Evolutionary conservation across 1,140 invertebrate species (phyloP), one percentile per base, ranked within the genome.

Genomic region (Drosophila tristis): DNA sequence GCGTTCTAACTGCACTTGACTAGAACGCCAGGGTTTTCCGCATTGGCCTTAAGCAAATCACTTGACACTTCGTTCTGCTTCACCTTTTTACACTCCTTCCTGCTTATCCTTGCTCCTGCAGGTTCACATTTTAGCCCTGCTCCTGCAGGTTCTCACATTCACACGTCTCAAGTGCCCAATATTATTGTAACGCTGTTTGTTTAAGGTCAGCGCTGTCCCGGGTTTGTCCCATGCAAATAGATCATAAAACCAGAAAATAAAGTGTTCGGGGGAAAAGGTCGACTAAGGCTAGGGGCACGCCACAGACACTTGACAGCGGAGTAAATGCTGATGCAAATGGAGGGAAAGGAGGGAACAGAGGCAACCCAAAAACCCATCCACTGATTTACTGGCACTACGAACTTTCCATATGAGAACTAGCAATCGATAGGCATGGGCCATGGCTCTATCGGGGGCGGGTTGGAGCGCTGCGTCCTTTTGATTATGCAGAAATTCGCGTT

Each of bases 221-320:
- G 64, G 51, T 48, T 58, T 58, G 77, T 44, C 43, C 48, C 61
- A 78, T 82, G 74, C 78, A 82, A 80, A 80, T 82, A 79, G 77
- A 70, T 54, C 70, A 70, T 79, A 78, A 73, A 80, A 58, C 35
- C 66, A 42, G 44, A 66, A 72, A 66, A 72, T 48, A 62, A 81
- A 78, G 79, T 74, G 70, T 74, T 82, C 50, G 58, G 45, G 71
- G 58, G 63, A 57, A 80, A 81, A 78, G 68, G 79, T 82, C 20
- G 20, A 20, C 20, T 20, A 20, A 20, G 59, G 66, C 59, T 35
- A 25, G 50, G 47, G 31, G 15, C 29, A 56, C 50, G 47, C 64
- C 64, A 57, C 51, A 45, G 51, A 35, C 64, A 50, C 63, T 66
- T 66, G 63, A 66, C 63, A 66, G 29, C 48, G 59, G 62, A 29